Base-by-base conservation (phyloP, 2,888 invertebrate genomes). In the Neelides folsomi region DNA sequence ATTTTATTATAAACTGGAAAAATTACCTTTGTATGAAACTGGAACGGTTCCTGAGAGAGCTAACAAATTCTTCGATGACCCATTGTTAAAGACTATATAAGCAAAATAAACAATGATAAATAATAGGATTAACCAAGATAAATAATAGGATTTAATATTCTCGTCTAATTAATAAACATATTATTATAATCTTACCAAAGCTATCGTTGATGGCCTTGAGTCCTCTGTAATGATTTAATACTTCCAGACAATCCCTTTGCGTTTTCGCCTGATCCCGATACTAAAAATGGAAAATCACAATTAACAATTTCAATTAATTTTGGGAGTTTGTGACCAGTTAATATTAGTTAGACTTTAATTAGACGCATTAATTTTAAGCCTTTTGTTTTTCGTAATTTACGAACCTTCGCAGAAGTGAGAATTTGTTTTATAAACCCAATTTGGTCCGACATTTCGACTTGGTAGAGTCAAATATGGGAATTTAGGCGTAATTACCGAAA, bases 21-120 rank as follows among this genome's bases (percentile, higher is more conserved):
- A 27, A 15, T 68, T 75, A 73, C 89, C 86, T 79, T 86, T 90
- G 69, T 85, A 94, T 49, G 78, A 76, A 1, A 95, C 89, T 41
- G 94, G 95, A 66, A 95, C 87, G 7, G 94, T 95, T 49, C 95
- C 95, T 67, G 81, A 79, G 49, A 95, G 74, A 69, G 84, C 85
- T 38, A 92, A 76, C 59, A 95, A 73, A 52, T 88, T 83, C 71
- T 83, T 85, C 41, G 77, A 74, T 1, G 76, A 76, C 40, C 93
- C 93, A 77, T 92, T 88, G 69, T 87, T 88, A 70, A 92, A 93
- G 54, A 85, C 90, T 86, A 66, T 1, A 71, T 43, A 6, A n/a
- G 7, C 16, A 41, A 12, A 12, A 10, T 36, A 36, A 36, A 36
- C 12, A 9, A 36, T 12, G 12, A 36, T 12, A 13, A 16, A 7